Evolutionary conservation across 2,113 vertebrate genomes (phyloP).

Genomic region (Ailuropoda melanoleuca): DNA sequence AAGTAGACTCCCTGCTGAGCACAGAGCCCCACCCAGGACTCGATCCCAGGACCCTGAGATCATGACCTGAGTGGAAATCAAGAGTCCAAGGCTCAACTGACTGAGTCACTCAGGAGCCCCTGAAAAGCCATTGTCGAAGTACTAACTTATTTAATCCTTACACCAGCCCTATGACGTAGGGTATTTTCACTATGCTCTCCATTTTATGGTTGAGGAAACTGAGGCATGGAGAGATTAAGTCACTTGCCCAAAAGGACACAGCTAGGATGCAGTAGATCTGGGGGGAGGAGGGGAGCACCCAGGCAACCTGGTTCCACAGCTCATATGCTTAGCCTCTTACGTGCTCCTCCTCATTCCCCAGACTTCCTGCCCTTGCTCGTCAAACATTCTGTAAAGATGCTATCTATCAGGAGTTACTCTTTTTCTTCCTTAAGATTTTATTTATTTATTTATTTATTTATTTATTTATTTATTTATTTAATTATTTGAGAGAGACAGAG

Average conservation of each 20-base stretch:
- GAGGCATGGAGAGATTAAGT: background rate
- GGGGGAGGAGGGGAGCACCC: background rate
- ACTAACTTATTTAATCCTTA: background rate
- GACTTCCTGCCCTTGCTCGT: accelerated
- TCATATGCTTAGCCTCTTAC: background rate
- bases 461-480: too few species aligned
- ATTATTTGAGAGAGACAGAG: too few species aligned
- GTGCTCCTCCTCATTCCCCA: background rate
- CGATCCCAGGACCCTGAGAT: background rate
- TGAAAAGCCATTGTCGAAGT: background rate
- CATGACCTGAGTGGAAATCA: background rate
- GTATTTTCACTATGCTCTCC: background rate
- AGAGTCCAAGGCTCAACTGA: background rate
- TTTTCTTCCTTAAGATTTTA: too few species aligned
- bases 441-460: too few species aligned
- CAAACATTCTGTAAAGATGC: background rate
- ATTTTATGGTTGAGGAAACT: background rate
- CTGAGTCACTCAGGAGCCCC: too few species aligned
- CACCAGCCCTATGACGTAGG: background rate
- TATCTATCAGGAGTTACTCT: background rate
- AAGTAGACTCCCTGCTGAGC: too few species aligned
- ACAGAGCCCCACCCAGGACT: background rate
- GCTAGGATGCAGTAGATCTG: background rate
- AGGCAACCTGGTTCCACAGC: too few species aligned
- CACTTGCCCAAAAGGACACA: background rate